A percentile compares a stretch with the other conserved stretches of the same genome.
Conservation (phyloP, 1,140 invertebrate genomes). For the Zaprionus kolodkinae region DNA sequence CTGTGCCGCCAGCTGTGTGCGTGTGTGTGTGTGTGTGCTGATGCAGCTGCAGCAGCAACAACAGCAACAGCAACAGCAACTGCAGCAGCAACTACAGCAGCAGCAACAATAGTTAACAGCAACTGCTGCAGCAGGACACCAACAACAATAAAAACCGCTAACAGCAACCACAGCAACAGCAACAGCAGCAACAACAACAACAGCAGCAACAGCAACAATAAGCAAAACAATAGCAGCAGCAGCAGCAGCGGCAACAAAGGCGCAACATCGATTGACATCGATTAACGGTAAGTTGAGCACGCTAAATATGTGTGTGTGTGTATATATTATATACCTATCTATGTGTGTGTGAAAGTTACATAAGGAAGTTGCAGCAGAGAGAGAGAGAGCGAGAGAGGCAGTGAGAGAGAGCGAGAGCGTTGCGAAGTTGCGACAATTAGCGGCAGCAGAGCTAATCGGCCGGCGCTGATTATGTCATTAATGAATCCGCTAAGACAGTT, state of each 20-base stretch:
- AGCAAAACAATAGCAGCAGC: conserved; percentile 48
- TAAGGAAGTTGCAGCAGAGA: neutral
- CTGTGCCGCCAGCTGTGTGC: conserved; percentile 35
- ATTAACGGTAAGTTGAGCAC: conserved; percentile 67
- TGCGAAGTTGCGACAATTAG: conserved; percentile 2
- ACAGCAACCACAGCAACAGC: conserved; percentile 2
- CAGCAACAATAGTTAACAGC: conserved; percentile 28
- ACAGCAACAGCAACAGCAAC: conserved; percentile 45
- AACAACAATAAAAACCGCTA: conserved; percentile 9
- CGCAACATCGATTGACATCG: conserved; percentile 78
- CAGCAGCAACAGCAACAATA: conserved; percentile 19
- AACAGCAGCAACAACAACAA: conserved; percentile 21
- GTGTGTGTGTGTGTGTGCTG: conserved; percentile 64
- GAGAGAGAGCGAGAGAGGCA: neutral
- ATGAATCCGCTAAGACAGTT: conserved; percentile 15
- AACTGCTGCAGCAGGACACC: conserved; percentile 24
- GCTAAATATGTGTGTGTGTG: neutral
- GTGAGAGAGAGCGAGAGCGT: neutral
- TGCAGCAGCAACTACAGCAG: neutral
- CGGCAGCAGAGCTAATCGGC: conserved; percentile 31
- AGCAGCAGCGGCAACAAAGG: conserved; percentile 51
- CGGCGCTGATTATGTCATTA: conserved; percentile 42
- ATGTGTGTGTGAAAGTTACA: conserved; percentile 1
- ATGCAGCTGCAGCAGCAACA: conserved; percentile 47
- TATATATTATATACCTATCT: neutral